Evolutionary conservation across 2,888 invertebrate species (phyloP), one percentile per base, ranked within the genome.

Genomic region (Drosophila hamatofila): DNA sequence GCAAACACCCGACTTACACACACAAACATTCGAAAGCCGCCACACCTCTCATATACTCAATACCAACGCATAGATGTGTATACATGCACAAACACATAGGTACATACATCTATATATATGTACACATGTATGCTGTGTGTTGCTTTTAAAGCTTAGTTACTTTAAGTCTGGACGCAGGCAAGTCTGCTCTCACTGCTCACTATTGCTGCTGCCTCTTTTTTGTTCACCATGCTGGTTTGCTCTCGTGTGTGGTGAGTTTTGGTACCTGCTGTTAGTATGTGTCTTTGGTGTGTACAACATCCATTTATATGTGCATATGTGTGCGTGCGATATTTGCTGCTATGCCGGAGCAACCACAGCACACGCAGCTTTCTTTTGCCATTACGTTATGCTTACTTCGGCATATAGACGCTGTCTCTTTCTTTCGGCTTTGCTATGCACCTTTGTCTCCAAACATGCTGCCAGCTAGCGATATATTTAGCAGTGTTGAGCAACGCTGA

Each of bases 1-100:
- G 57, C 71, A 80, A 75, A 84, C 81, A 83, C 81, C 85, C n/a
- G n/a, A n/a, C n/a, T n/a, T n/a, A n/a, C n/a, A n/a, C n/a, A 56
- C 35, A 56, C 54, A 68, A 27, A 51, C 54, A 25, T 35, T 14
- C 46, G n/a, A 14, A 35, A 57, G 57, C 21, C 75, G 64, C 61
- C 58, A 70, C 65, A 59, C 75, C 64, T 69, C 63, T 69, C 63
- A 57, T 23, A 56, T 39, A 6, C 11, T 12, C 18, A 52, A 27
- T n/a, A 37, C 14, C 18, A 52, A 25, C 12, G 8, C 1, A 35
- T 33, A 33, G 2, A 11, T 33, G 1, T 8, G 8, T 5, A 35
- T 33, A 33, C 11, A 11, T 33, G 1, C 8, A 30, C 8, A 30
- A 8, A 25, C 2, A 25, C 5, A 2, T 25, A 25, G 2, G 5